phyloP scores from a whole-genome alignment of 2,113 vertebrate species.

The Boulengeromyrus knoepffleri region DNA sequence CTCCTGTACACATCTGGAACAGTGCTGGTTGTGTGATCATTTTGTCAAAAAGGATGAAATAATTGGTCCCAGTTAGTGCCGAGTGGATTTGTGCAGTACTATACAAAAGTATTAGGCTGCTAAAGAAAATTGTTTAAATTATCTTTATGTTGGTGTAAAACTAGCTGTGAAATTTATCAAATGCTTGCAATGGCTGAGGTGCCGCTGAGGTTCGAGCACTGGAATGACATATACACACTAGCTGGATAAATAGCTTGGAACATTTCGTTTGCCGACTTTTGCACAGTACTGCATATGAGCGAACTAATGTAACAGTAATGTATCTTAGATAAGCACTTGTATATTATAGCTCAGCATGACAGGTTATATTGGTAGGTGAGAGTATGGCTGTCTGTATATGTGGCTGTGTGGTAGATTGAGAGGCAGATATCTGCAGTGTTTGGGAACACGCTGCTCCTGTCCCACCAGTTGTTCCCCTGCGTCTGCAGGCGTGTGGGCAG shows the following conservation, averaged over 20 bases:
- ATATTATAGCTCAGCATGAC: background rate
- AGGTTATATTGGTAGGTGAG: background rate
- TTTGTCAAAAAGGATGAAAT: background rate
- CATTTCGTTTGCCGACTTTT: background rate
- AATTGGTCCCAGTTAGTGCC: background rate
- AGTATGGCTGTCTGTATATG: background rate
- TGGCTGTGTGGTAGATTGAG: background rate
- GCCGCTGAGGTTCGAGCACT: no score
- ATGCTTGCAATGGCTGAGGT: no score
- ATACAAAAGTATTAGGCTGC: no score
- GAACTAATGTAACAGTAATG: background rate
- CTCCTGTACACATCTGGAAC: background rate
- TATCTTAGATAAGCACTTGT: background rate
- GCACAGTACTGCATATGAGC: background rate
- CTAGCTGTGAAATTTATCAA: no score
- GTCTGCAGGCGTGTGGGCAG: slow-evolving; percentile 80
- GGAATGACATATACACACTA: background rate
- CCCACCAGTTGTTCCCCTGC: background rate
- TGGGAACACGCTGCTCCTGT: background rate
- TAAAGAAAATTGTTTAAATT: no score
- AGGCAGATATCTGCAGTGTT: background rate
- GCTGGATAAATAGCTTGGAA: background rate
- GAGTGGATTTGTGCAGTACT: background rate
- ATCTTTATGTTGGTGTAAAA: no score
- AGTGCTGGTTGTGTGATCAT: background rate